Evolutionary conservation across 2,113 vertebrate genomes (phyloP).

Genomic region (Phyllostomus discolor): DNA sequence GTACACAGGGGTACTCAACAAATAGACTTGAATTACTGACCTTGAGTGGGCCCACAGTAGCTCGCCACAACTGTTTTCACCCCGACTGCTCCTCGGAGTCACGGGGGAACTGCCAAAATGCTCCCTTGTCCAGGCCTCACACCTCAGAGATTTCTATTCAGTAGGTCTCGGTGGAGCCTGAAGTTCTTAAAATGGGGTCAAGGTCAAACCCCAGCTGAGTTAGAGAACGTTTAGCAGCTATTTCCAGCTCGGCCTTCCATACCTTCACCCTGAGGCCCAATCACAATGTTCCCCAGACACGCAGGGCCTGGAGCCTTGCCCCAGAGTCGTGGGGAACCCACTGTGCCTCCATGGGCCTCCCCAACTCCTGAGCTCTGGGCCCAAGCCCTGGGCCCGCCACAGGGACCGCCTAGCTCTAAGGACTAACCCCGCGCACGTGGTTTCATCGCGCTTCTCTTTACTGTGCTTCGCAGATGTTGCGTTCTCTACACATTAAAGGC

Average conservation of each 20-base stretch:
- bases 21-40: neutral
- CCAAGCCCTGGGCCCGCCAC: neutral
- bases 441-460: neutral
- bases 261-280: neutral
- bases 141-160: conserved; percentile 2
- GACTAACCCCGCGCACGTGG: neutral
- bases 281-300: neutral
- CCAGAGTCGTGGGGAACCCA: neutral
- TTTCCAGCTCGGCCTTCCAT: neutral
- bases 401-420: neutral
- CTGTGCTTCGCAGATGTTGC: neutral
- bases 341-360: neutral
- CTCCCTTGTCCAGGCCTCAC: neutral
- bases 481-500: neutral
- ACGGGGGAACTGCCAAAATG: neutral
- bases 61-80: neutral
- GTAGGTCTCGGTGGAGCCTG: neutral
- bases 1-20: neutral
- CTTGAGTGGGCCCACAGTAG: neutral
- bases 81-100: neutral
- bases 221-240: neutral
- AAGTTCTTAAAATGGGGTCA: neutral
- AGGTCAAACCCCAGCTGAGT: neutral
- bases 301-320: neutral
- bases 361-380: neutral